Evolutionary conservation across 2,113 vertebrate species (phyloP).

Genomic region (Ailuropoda melanoleuca): DNA sequence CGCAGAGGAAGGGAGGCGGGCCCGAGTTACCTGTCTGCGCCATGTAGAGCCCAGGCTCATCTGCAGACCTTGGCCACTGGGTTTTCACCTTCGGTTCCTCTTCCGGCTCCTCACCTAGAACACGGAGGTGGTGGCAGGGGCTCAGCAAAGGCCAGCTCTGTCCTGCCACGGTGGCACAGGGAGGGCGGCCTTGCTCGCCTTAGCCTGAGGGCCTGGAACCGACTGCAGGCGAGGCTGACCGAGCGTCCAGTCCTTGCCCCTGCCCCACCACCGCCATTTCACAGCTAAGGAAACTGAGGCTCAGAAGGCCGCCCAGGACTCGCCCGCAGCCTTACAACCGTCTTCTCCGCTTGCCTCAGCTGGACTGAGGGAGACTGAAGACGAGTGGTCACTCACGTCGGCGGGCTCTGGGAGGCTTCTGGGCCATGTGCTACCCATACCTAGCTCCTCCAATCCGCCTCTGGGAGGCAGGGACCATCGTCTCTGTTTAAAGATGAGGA

Average conservation of each 20-base stretch:
- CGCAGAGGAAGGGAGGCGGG: conserved; percentile 64
- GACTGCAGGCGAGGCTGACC: background rate
- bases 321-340: background rate
- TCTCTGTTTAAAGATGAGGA: background rate
- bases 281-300: conserved; percentile 53
- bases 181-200: conserved; percentile 34
- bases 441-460: background rate
- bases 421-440: background rate
- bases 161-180: conserved; percentile 20
- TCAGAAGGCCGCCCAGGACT: background rate
- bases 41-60: conserved; percentile 97
- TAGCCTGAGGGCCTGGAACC: background rate
- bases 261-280: background rate
- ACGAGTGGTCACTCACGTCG: background rate
- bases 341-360: background rate
- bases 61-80: conserved; percentile 96
- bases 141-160: conserved; percentile 63
- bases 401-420: background rate
- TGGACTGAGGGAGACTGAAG: background rate
- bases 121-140: conserved; percentile 64
- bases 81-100: conserved; percentile 98
- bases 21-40: conserved; percentile 94
- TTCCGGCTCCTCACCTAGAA: conserved; percentile 90
- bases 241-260: background rate
- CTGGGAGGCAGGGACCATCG: background rate